Evolutionary conservation across 2,797 vertebrate genomes (phyloP).

Genomic region (Darevskia mixta): DNA sequence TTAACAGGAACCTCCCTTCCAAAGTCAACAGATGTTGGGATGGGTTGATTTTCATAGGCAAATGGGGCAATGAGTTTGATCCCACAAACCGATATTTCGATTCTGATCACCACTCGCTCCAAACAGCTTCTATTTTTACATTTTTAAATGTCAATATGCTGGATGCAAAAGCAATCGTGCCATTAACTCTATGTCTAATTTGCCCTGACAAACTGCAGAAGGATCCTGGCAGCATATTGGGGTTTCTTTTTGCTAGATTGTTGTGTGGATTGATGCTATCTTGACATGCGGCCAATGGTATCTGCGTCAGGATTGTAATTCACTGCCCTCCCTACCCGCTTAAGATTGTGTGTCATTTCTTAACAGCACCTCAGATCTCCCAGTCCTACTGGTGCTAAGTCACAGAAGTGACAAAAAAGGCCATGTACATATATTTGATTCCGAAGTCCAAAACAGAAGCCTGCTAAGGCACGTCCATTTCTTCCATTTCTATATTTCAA

Average conservation of each 20-base stretch:
- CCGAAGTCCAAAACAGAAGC: not conserved
- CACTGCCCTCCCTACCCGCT: not conserved
- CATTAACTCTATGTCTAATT: not conserved
- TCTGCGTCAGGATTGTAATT: not conserved
- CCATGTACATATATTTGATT: conserved; percentile 16
- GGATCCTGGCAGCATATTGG: not conserved
- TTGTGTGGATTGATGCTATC: not conserved
- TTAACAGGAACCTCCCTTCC: not conserved
- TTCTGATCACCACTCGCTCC: not conserved
- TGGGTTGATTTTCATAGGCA: not conserved
- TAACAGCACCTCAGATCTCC: not conserved
- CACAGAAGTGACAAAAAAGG: not conserved
- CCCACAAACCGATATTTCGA: not conserved
- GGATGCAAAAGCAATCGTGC: not conserved
- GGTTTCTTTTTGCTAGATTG: not conserved
- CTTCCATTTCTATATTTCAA: not conserved
- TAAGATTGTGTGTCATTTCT: not conserved
- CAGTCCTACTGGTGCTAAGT: not conserved
- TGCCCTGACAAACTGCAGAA: not conserved
- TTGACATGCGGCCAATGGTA: not conserved
- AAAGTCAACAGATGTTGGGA: too few species aligned
- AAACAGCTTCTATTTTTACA: not conserved
- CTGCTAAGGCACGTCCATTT: not conserved
- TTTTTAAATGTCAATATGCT: not conserved
- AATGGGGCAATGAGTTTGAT: not conserved